Base-by-base conservation (phyloP, 2,113 vertebrate species). In the Sturnus vulgaris region DNA sequence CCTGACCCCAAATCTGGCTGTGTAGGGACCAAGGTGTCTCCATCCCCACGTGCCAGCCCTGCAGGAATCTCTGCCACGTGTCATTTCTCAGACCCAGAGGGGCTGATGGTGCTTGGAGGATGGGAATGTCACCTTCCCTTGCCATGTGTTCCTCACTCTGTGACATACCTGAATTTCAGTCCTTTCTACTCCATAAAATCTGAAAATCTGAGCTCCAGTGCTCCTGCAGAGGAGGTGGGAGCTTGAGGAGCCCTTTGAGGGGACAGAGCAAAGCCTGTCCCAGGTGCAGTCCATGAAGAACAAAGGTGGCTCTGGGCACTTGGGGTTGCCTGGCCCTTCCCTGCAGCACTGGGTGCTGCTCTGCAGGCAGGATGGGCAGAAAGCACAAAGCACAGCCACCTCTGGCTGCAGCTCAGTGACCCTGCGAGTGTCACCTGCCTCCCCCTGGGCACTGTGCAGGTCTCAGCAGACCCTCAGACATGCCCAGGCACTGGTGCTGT, bases 231-330 rank as follows among this genome's bases (percentile, higher is more conserved):
- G 30, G 18, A 42, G 53, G 39, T 39, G 30, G 42, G 44, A 88
- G 31, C 33, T 4, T 33, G 39, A 80, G 57, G 42, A 76, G 35
- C 47, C 12, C 23, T 42, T 49, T 56, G 56, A 75, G 14, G 19
- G 44, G 17, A 31, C 52, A 50, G 39, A 80, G 76, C 35, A 64
- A 76, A 64, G 39, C 4, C 18, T 21, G 39, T 9, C 33, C 42
- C 15, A 1, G 0, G 18, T 22, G 47, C n/a, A n/a, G 28, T 7
- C 30, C 9, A 1, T 7, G 75, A 15, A 46, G 56, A 63, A 13
- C 0, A 0, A 11, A 49, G 39, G 69, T 14, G 64, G 39, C 65
- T 85, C 5, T 0, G 28, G 37, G 46, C 1, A 2, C 22, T 31
- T 4, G 47, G 50, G 22, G 7, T 13, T 31, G 8, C 5, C 4